Evolutionary conservation across 2,113 vertebrate species (phyloP).

Genomic region (Leucosticte australis): DNA sequence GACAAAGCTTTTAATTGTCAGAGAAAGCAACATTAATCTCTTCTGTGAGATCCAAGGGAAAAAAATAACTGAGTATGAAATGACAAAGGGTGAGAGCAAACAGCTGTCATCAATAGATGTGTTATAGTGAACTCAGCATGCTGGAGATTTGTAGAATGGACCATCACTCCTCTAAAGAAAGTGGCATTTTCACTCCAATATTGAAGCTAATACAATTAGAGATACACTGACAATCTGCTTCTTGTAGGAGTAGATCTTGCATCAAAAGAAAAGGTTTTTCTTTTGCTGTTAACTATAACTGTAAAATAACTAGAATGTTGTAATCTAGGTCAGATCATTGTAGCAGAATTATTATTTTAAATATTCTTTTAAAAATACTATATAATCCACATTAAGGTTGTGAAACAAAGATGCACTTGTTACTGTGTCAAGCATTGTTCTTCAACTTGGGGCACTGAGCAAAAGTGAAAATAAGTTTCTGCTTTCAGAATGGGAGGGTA

Average conservation of each 20-base stretch:
- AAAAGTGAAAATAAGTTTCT: neutral
- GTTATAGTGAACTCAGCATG: neutral
- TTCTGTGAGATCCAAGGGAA: neutral
- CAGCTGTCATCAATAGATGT: neutral
- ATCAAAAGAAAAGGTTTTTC: neutral
- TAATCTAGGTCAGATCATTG: neutral
- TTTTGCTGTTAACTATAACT: neutral
- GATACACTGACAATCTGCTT: neutral
- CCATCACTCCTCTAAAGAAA: neutral
- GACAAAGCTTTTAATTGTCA: conserved; percentile 24
- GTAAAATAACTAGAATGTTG: neutral
- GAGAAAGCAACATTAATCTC: neutral
- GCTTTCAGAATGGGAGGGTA: neutral
- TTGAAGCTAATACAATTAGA: neutral
- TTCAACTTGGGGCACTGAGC: neutral
- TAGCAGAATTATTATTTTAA: neutral
- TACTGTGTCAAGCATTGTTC: neutral
- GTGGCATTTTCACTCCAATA: neutral
- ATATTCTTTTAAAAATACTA: neutral
- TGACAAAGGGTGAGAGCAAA: conserved; percentile 12
- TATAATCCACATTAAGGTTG: neutral
- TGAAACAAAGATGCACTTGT: neutral
- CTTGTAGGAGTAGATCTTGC: neutral
- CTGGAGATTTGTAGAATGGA: neutral
- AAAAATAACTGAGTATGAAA: conserved; percentile 27